These are phyloP conservation scores for Halcyon smyrnensis DNA, from an alignment of 2,797 vertebrate species.

Conservation along the genomic window DNA sequence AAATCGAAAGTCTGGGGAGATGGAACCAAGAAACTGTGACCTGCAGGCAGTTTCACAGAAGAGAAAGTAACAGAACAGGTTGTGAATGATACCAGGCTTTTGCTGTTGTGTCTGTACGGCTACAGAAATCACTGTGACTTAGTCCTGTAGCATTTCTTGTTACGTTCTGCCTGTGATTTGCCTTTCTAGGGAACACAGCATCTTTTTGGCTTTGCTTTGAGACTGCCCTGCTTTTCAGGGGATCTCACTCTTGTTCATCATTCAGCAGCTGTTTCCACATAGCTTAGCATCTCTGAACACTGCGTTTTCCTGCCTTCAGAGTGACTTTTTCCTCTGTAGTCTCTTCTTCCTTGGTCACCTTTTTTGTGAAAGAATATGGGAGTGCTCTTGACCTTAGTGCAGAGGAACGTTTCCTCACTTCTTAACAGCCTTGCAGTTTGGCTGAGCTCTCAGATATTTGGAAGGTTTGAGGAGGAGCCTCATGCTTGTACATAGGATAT, in stretches of 20 bases:
- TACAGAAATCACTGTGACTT: neutral
- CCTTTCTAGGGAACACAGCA: neutral
- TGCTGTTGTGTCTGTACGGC: neutral
- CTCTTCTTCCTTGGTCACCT: neutral
- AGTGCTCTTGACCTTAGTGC: neutral
- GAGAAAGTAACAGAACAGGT: neutral
- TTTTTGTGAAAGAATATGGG: neutral
- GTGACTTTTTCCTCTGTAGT: neutral
- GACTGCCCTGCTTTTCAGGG: neutral
- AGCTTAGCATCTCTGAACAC: neutral
- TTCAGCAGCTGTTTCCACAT: neutral
- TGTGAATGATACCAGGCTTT: neutral
- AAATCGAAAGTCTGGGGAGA: neutral
- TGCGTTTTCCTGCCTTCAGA: neutral
- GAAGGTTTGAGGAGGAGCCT: neutral
- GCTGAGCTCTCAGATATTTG: neutral
- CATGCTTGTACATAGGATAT: accelerated
- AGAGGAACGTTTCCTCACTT: neutral
- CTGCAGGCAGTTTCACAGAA: neutral
- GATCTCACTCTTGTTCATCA: neutral
- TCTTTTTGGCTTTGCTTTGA: neutral
- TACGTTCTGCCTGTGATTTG: neutral
- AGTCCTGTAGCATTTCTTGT: neutral
- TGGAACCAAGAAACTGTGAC: neutral
- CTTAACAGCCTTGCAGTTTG: neutral